A percentile compares a stretch with the other conserved stretches of the same genome.
Conservation (phyloP, 2,113 vertebrate genomes). For the Alaudala cheleensis region DNA sequence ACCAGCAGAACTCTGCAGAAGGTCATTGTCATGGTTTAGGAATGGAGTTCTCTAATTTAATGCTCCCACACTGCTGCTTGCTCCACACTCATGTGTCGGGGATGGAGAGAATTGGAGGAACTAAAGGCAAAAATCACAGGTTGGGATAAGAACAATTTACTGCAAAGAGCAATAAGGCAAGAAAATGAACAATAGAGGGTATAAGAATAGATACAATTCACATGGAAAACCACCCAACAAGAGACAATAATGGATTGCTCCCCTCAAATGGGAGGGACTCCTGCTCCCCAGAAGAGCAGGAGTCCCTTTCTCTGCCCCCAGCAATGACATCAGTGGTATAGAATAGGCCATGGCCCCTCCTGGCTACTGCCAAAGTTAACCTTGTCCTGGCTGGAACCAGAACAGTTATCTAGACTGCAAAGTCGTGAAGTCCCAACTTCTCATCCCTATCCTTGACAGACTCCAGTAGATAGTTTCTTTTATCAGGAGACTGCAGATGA, state of each 20-base stretch:
- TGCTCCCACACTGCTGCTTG: fast-evolving
- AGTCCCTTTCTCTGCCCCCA: neutral
- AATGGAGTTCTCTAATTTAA: neutral
- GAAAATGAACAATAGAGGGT: neutral
- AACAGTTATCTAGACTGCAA: neutral
- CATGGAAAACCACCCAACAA: neutral
- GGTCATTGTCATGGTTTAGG: neutral
- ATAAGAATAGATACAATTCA: neutral
- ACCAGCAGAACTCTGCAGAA: neutral
- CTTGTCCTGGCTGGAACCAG: neutral
- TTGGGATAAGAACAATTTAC: neutral
- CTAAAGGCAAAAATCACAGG: neutral
- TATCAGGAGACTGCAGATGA: neutral
- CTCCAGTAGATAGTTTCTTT: neutral
- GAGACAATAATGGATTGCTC: neutral
- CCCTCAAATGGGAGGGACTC: neutral
- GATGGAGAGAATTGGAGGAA: neutral
- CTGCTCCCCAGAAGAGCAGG: too few relatives aligned
- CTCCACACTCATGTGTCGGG: neutral
- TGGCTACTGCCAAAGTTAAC: neutral
- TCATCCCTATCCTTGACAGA: neutral
- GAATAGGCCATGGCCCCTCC: neutral
- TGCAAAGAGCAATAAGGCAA: neutral
- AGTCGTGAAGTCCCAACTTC: neutral
- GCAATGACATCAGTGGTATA: neutral